Evolutionary conservation across 2,888 invertebrate species (phyloP).

Genomic region (Drosophila multiciliata): DNA sequence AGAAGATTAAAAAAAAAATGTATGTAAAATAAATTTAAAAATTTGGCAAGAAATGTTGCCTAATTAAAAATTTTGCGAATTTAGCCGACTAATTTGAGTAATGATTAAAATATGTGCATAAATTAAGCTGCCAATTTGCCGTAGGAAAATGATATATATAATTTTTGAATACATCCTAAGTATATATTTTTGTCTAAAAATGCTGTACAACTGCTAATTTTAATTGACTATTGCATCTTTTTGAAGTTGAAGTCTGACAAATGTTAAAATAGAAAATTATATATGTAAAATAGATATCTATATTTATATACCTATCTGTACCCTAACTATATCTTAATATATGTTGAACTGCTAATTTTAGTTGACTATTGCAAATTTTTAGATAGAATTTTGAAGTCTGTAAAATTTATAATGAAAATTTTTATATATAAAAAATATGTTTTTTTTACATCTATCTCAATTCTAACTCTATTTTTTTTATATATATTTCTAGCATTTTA

Average conservation of each 20-base stretch:
- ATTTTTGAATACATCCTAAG: neutral
- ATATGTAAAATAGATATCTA: neutral
- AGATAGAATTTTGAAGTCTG: neutral
- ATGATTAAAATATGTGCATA: no score
- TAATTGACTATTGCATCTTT: neutral
- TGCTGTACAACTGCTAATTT: neutral
- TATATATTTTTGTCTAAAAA: neutral
- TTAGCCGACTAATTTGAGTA: neutral
- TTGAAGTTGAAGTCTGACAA: neutral
- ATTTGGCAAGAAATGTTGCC: neutral
- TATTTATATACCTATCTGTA: neutral
- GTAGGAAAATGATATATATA: neutral
- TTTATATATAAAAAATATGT: neutral
- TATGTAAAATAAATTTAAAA: neutral
- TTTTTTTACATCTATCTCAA: accelerated
- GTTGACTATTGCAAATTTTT: neutral
- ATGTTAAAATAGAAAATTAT: neutral
- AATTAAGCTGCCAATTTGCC: neutral
- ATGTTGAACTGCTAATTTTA: accelerated
- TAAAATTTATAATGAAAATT: neutral
- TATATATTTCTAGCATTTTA: no score
- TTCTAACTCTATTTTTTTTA: neutral
- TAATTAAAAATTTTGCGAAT: neutral
- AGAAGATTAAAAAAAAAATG: neutral
- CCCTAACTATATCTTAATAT: no score